Evolutionary conservation across 2,888 invertebrate species (phyloP).

Genomic region (Gari tellinella): DNA sequence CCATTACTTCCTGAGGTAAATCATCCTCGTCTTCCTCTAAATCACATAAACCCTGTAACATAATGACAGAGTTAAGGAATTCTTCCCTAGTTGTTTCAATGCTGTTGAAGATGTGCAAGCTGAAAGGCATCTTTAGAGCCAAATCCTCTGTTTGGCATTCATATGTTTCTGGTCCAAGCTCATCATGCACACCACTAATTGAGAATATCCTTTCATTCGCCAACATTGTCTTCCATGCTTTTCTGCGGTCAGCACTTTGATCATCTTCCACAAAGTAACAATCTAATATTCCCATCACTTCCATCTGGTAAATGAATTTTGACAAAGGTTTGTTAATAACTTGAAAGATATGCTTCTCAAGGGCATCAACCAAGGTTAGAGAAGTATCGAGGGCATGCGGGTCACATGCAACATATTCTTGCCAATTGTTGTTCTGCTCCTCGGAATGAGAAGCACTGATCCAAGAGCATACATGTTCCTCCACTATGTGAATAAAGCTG

Average conservation of each 20-base stretch:
- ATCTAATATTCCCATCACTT: slow-evolving; percentile 38
- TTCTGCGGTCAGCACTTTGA: slow-evolving; percentile 7
- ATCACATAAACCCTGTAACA: slow-evolving; percentile 43
- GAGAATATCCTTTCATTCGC: slow-evolving; percentile 21
- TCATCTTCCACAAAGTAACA: slow-evolving; percentile 46
- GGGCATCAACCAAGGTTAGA: slow-evolving; percentile 44
- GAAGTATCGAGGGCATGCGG: slow-evolving; percentile 33
- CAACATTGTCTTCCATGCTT: slow-evolving; percentile 28
- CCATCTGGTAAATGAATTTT: slow-evolving; percentile 48
- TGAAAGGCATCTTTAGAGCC: slow-evolving; percentile 56
- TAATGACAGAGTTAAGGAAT: slow-evolving; percentile 42
- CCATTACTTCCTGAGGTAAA: slow-evolving; percentile 43
- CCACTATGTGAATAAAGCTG: slow-evolving; percentile 15
- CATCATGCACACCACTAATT: slow-evolving; percentile 33
- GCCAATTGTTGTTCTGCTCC: slow-evolving; percentile 35
- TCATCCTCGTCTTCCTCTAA: slow-evolving; percentile 51
- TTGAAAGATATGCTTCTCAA: slow-evolving; percentile 42
- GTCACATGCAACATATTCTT: slow-evolving; percentile 51
- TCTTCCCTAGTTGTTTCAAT: slow-evolving; percentile 51
- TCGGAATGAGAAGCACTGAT: not conserved
- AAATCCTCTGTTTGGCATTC: slow-evolving; percentile 33
- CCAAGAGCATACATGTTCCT: slow-evolving; percentile 9
- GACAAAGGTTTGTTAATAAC: slow-evolving; percentile 53
- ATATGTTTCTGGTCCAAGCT: slow-evolving; percentile 60
- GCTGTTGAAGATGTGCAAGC: slow-evolving; percentile 30